Conservation (phyloP, 2,888 invertebrate species). For the Eustalomyia histrio region DNA sequence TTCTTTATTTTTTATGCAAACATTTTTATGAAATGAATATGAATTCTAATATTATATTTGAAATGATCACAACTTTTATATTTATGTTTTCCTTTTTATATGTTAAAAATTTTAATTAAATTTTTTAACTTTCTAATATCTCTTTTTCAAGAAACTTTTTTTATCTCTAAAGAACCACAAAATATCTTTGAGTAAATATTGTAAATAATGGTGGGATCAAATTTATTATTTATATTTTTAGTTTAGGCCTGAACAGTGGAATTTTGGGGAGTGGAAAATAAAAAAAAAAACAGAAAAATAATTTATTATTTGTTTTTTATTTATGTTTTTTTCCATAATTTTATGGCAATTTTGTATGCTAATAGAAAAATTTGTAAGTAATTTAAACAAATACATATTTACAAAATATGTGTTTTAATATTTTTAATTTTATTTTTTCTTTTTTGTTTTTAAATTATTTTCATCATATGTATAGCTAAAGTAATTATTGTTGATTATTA, state of each 20-base stretch:
- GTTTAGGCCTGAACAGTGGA: background rate
- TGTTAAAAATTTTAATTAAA: background rate
- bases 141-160: conserved; percentile 17
- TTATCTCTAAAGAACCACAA: conserved; percentile 60
- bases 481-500: conserved; percentile 52
- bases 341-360: background rate
- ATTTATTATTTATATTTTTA: conserved; percentile 67
- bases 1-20: too few relatives aligned
- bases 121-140: conserved; percentile 8
- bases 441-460: too few relatives aligned
- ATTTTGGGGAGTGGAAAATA: background rate
- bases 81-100: conserved; percentile 5
- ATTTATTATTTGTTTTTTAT: background rate
- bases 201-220: conserved; percentile 79
- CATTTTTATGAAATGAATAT: background rate
- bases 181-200: conserved; percentile 68
- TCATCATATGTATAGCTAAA: conserved; percentile 45
- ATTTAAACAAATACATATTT: conserved; percentile 36
- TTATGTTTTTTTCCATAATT: background rate
- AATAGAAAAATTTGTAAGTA: background rate
- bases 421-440: background rate
- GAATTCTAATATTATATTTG: conserved; percentile 66
- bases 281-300: background rate
- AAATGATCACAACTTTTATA: conserved; percentile 75
- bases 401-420: conserved; percentile 14